Conservation (phyloP, 1,140 invertebrate species). For the Akabosia matsudoensis region DNA sequence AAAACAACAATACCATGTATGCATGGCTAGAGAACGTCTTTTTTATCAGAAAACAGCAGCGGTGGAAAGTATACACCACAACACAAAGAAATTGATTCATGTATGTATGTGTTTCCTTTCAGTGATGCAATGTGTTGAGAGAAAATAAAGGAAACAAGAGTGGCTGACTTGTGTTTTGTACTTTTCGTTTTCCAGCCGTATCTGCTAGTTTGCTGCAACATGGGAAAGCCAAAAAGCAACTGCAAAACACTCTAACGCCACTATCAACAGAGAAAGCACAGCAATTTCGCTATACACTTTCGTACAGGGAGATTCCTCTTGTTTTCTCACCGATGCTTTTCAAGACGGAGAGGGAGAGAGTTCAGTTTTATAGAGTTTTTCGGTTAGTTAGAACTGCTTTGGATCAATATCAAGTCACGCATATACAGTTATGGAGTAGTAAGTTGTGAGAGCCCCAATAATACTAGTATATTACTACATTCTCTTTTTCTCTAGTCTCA, state of each 20-base stretch:
- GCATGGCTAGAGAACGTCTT: too few relatives aligned
- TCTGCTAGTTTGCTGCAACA: background rate
- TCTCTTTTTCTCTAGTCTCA: too few relatives aligned
- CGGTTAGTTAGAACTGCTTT: background rate
- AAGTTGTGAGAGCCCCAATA: too few relatives aligned
- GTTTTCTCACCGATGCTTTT: background rate
- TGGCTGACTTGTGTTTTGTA: background rate
- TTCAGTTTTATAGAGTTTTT: background rate
- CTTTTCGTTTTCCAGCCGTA: background rate
- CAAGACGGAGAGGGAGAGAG: background rate
- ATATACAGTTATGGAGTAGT: background rate
- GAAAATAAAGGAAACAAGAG: background rate
- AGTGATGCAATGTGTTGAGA: background rate
- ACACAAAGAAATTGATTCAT: background rate
- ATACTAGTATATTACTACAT: too few relatives aligned
- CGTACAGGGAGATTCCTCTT: background rate
- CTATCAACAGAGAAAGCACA: background rate
- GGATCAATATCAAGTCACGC: slow-evolving; percentile 24
- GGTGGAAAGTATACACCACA: background rate
- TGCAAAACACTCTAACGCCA: background rate
- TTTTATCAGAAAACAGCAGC: too few relatives aligned
- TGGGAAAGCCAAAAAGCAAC: background rate
- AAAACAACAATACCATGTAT: too few relatives aligned
- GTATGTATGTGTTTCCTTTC: background rate
- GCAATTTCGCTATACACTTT: background rate